These are phyloP conservation scores for Eretmocerus hayati DNA, from an alignment of 2,888 invertebrate species.

Conservation along the genomic window DNA sequence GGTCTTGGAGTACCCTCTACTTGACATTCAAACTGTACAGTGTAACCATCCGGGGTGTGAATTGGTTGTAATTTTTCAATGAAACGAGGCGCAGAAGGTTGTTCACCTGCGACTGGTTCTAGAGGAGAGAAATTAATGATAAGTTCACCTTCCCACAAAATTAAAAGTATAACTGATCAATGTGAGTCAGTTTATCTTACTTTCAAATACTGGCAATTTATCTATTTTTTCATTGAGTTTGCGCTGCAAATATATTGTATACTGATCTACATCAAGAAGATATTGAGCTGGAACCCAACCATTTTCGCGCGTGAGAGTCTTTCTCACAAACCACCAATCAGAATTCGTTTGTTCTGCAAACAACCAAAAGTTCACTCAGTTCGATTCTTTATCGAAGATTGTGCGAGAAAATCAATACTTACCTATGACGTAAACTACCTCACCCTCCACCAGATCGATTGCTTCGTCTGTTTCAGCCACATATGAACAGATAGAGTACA, in stretches of 20 bases:
- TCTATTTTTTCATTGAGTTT: slow-evolving; percentile 87
- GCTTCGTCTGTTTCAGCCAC: slow-evolving; percentile 82
- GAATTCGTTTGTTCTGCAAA: slow-evolving; percentile 77
- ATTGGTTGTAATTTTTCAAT: slow-evolving; percentile 78
- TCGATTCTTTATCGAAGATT: neutral
- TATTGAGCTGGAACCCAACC: slow-evolving; percentile 92
- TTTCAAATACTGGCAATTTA: slow-evolving; percentile 84
- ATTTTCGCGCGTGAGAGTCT: slow-evolving; percentile 81
- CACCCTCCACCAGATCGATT: slow-evolving; percentile 83
- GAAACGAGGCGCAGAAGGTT: slow-evolving; percentile 76
- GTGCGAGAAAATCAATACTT: slow-evolving; percentile 25
- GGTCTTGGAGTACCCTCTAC: slow-evolving; percentile 92
- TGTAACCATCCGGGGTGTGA: slow-evolving; percentile 83
- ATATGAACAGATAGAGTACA: slow-evolving; percentile 79
- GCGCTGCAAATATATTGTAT: slow-evolving; percentile 75
- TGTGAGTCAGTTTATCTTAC: slow-evolving; percentile 56
- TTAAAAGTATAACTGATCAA: too few relatives aligned
- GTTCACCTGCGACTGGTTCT: slow-evolving; percentile 75
- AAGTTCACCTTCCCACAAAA: too few relatives aligned
- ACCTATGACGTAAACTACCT: slow-evolving; percentile 78
- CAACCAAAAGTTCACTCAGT: too few relatives aligned
- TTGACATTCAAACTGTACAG: slow-evolving; percentile 94
- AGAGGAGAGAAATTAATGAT: slow-evolving; percentile 26
- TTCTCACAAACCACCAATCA: slow-evolving; percentile 91
- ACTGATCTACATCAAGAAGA: slow-evolving; percentile 74